A percentile compares a stretch with the other conserved stretches of the same genome.
Conservation (phyloP, 1,140 invertebrate species). For the Camponotus pennsylvanicus region DNA sequence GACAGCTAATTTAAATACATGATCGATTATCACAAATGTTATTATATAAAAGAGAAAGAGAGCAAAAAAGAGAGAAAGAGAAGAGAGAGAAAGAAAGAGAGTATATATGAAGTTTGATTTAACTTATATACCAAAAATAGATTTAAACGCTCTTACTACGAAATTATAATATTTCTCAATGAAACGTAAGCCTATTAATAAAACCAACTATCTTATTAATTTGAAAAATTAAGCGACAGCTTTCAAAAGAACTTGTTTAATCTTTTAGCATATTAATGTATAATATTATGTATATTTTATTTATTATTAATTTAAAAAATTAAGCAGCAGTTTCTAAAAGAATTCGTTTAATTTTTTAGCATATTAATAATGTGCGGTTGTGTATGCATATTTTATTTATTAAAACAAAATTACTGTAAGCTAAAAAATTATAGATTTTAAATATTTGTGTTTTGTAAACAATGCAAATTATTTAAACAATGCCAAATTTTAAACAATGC, state of each 20-base stretch:
- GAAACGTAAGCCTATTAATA: constrained; percentile 13
- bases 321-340: not conserved
- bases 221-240: not conserved
- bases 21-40: constrained; percentile 55
- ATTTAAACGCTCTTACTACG: not conserved
- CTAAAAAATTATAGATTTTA: not conserved
- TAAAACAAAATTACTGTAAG: not conserved
- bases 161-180: constrained; percentile 24
- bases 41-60: not conserved
- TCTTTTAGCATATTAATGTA: not conserved
- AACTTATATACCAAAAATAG: constrained; percentile 28
- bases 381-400: not conserved
- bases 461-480: not conserved
- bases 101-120: not conserved
- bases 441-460: not conserved
- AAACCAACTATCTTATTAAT: constrained; percentile 5
- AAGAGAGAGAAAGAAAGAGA: too few species aligned
- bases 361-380: not conserved
- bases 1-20: constrained; percentile 52
- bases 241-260: not conserved
- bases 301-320: constrained; percentile 1
- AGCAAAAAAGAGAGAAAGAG: not conserved
- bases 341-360: not conserved
- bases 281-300: constrained; percentile 4
- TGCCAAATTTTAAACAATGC: not conserved